Conservation (phyloP, 2,888 invertebrate species). For the Galerucella calmariensis region DNA sequence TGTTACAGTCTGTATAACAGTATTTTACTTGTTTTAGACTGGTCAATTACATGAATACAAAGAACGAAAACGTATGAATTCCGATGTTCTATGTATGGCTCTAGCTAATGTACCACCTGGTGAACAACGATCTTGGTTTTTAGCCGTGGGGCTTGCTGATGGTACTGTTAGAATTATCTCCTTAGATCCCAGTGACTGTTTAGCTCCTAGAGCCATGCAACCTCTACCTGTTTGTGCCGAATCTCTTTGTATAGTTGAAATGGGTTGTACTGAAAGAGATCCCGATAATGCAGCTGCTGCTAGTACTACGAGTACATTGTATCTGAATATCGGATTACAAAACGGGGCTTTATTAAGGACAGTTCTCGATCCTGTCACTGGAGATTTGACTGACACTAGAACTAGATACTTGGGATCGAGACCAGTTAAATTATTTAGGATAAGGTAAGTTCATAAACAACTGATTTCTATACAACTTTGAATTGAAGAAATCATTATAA, state of each 20-base stretch:
- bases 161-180: slow-evolving; percentile 98
- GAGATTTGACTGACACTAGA: slow-evolving; percentile 96
- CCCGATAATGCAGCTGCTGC: slow-evolving; percentile 71
- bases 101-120: slow-evolving; percentile 94
- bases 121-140: slow-evolving; percentile 94
- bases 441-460: slow-evolving; percentile 26
- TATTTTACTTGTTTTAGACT: slow-evolving; percentile 72
- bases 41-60: slow-evolving; percentile 99
- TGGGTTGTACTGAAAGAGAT: slow-evolving; percentile 78
- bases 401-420: slow-evolving; percentile 92
- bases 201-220: slow-evolving; percentile 96
- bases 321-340: slow-evolving; percentile 96
- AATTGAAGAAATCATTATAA: too few species aligned
- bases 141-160: slow-evolving; percentile 95
- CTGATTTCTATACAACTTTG: too few species aligned
- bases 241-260: slow-evolving; percentile 96
- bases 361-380: slow-evolving; percentile 94
- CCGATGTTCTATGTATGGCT: slow-evolving; percentile 99
- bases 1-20: background rate
- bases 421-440: slow-evolving; percentile 78
- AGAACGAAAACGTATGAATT: slow-evolving; percentile 94
- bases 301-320: slow-evolving; percentile 80
- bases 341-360: slow-evolving; percentile 95
- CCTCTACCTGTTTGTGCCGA: slow-evolving; percentile 96
- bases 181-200: slow-evolving; percentile 94